These are phyloP conservation scores for Microchirus variegatus DNA, from an alignment of 2,797 vertebrate species.

Conservation along the genomic window DNA sequence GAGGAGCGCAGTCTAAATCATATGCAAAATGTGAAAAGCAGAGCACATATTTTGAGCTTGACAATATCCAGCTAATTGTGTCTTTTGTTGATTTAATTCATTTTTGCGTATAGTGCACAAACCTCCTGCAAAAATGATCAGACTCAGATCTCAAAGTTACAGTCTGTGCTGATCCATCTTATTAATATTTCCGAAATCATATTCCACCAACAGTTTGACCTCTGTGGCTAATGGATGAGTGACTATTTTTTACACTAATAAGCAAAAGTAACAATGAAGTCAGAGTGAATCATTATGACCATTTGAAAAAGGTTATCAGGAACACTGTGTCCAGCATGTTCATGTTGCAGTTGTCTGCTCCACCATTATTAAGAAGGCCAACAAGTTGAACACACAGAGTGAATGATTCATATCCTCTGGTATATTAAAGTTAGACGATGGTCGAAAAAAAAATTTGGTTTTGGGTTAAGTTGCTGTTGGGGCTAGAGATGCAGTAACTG, in stretches of 20 bases:
- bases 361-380: neutral
- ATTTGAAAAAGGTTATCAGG: conserved; percentile 5
- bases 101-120: neutral
- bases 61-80: neutral
- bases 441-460: neutral
- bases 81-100: neutral
- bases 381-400: neutral
- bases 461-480: conserved; percentile 5
- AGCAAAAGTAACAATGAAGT: conserved; percentile 1
- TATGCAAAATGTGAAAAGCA: neutral
- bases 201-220: neutral
- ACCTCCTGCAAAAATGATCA: neutral
- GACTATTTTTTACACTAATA: conserved; percentile 5
- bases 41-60: neutral
- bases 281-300: neutral
- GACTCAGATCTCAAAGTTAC: neutral
- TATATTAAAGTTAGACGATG: conserved; percentile 7
- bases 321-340: neutral
- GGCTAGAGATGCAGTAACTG: neutral
- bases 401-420: neutral
- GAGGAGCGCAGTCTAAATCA: neutral
- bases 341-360: neutral
- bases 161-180: neutral
- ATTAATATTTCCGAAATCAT: neutral
- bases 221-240: conserved; percentile 17